Evolutionary conservation across 2,797 vertebrate genomes (phyloP).

Genomic region (Sebastes trivittatus): DNA sequence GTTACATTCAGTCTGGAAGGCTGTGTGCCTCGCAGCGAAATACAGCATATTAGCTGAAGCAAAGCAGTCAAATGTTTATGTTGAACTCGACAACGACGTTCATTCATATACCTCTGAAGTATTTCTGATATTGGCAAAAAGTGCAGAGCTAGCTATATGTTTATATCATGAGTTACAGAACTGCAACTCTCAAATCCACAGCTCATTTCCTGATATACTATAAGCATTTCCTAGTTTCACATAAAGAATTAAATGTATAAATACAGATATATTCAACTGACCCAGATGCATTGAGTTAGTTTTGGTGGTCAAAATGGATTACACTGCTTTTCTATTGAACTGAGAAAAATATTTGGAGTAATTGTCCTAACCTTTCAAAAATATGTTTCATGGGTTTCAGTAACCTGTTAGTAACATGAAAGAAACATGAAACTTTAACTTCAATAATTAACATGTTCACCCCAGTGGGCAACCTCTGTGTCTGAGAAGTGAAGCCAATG

Average conservation of each 20-base stretch:
- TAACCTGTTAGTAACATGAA: background rate
- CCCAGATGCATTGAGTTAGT: background rate
- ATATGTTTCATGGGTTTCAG: background rate
- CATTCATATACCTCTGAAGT: background rate
- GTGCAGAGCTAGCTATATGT: background rate
- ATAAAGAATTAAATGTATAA: background rate
- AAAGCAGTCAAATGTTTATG: slow-evolving; percentile 23
- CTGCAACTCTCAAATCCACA: background rate
- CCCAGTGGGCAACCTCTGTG: background rate
- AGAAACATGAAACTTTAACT: background rate
- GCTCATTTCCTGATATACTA: background rate
- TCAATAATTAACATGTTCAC: background rate
- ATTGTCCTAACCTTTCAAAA: background rate
- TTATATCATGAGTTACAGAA: background rate
- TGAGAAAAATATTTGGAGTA: background rate
- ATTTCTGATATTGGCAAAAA: background rate
- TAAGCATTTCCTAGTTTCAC: background rate
- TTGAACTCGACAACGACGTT: slow-evolving; percentile 23
- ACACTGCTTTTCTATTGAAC: background rate
- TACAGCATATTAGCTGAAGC: slow-evolving; percentile 33
- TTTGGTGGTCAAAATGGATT: background rate
- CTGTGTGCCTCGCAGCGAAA: slow-evolving; percentile 48
- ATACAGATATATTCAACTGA: background rate
- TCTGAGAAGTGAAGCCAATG: too few relatives aligned
- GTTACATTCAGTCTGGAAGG: slow-evolving; percentile 50